phyloP scores from a whole-genome alignment of 2,113 vertebrate species.

The Poicephalus meyeri region DNA sequence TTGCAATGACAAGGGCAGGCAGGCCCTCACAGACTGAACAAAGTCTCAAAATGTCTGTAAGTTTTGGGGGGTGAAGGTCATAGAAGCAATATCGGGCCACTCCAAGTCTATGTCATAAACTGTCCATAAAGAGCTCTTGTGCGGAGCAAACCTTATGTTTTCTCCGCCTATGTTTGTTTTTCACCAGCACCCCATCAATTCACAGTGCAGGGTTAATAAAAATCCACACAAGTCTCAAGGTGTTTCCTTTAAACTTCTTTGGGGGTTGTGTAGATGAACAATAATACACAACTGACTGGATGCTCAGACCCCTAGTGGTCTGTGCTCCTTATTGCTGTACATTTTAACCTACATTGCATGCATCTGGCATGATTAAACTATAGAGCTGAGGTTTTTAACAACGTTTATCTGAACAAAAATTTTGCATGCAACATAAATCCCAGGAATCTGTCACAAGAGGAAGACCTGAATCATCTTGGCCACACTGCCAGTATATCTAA shows the following conservation, averaged over 20 bases:
- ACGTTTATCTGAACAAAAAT: constrained; percentile 5
- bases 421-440: background rate
- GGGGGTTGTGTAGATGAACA: background rate
- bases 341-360: background rate
- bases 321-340: background rate
- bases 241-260: constrained; percentile 62
- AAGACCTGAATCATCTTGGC: constrained; percentile 19
- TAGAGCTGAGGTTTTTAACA: background rate
- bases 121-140: constrained; percentile 75
- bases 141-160: constrained; percentile 68
- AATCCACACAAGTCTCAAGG: constrained; percentile 65
- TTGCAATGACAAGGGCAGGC: constrained; percentile 21
- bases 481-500: constrained; percentile 34
- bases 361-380: background rate
- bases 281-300: background rate
- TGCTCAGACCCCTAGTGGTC: constrained; percentile 4
- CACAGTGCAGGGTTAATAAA: constrained; percentile 68
- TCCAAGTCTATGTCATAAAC: constrained; percentile 72
- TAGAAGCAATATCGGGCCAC: constrained; percentile 40
- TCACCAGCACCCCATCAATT: constrained; percentile 72
- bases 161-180: constrained; percentile 67
- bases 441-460: background rate
- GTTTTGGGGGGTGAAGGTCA: constrained; percentile 64
- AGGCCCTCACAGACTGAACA: constrained; percentile 8
- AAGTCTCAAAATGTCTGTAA: constrained; percentile 64